Evolutionary conservation across 2,888 invertebrate genomes (phyloP).

Genomic region (Disparrhopalites patrizii): DNA sequence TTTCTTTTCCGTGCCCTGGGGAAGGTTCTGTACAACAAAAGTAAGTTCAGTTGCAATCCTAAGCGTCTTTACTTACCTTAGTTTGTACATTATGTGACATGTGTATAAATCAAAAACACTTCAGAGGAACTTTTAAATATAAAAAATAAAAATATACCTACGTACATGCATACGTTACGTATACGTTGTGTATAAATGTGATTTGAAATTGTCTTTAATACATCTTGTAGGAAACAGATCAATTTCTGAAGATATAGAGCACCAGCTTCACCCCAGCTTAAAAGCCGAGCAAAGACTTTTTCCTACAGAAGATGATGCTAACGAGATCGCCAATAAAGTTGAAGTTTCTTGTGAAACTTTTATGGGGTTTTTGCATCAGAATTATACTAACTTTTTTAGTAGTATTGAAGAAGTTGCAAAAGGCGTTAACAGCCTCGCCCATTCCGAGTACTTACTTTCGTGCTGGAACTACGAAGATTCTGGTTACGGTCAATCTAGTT

Average conservation of each 20-base stretch:
- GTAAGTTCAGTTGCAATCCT: slow-evolving; percentile 50
- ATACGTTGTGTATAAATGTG: too few relatives aligned
- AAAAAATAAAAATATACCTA: too few relatives aligned
- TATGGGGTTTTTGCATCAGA: slow-evolving; percentile 53
- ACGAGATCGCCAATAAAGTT: slow-evolving; percentile 51
- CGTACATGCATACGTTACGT: too few relatives aligned
- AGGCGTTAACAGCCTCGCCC: slow-evolving; percentile 65
- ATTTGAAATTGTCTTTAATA: too few relatives aligned
- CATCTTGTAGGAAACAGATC: slow-evolving; percentile 32
- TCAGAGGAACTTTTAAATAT: too few relatives aligned
- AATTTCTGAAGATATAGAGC: slow-evolving; percentile 16
- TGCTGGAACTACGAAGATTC: slow-evolving; percentile 39
- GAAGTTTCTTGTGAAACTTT: slow-evolving; percentile 52
- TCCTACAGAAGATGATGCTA: slow-evolving; percentile 40
- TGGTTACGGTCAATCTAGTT: background rate
- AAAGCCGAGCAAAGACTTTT: slow-evolving; percentile 26
- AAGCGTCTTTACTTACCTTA: too few relatives aligned
- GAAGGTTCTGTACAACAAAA: slow-evolving; percentile 55
- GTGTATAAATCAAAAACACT: too few relatives aligned
- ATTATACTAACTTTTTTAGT: slow-evolving; percentile 63
- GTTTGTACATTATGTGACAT: too few relatives aligned
- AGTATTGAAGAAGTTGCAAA: slow-evolving; percentile 60
- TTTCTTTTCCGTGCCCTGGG: slow-evolving; percentile 55
- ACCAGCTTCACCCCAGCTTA: slow-evolving; percentile 19
- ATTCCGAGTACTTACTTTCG: slow-evolving; percentile 61